phyloP scores from a whole-genome alignment of 2,797 vertebrate species.

The Sternotherus odoratus region DNA sequence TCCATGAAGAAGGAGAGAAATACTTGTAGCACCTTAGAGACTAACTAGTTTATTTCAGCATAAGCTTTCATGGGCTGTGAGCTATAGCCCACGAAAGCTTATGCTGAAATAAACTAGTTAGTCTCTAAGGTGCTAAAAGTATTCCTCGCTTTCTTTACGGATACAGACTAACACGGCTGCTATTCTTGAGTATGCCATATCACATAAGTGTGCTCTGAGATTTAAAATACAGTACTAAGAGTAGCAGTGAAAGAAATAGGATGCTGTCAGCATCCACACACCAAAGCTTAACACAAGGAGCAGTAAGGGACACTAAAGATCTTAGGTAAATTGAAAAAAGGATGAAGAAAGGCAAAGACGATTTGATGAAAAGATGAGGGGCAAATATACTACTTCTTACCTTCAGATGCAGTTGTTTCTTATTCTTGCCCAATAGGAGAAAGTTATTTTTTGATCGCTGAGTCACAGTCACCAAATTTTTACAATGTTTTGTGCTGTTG shows the following conservation, averaged over 20 bases:
- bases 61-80: too few relatives aligned
- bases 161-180: too few relatives aligned
- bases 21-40: too few relatives aligned
- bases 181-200: neutral
- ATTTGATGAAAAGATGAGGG: neutral
- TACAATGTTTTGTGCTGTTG: neutral
- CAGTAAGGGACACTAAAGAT: rapidly evolving
- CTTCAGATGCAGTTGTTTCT: conserved; percentile 31
- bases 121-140: too few relatives aligned
- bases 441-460: conserved; percentile 60
- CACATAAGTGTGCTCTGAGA: neutral
- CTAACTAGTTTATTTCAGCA: too few relatives aligned
- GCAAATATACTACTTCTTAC: conserved; percentile 37
- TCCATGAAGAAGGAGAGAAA: too few relatives aligned
- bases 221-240: neutral
- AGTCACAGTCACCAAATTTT: conserved; percentile 52
- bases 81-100: too few relatives aligned
- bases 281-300: neutral
- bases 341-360: neutral
- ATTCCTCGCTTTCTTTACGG: too few relatives aligned
- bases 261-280: neutral
- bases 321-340: neutral
- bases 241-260: neutral
- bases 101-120: too few relatives aligned
- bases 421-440: conserved; percentile 43